These are phyloP conservation scores for Halocaridina rubra DNA, from an alignment of 2,888 invertebrate species.

Conservation along the genomic window DNA sequence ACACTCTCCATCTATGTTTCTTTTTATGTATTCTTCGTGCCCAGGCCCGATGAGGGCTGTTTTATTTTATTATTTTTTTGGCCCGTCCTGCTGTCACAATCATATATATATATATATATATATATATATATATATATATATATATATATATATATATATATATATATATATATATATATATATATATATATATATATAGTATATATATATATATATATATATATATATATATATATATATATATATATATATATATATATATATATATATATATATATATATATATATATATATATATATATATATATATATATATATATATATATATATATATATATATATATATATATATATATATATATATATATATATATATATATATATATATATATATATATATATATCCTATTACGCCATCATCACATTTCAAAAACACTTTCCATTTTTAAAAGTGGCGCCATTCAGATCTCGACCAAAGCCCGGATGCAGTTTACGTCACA, in stretches of 20 bases:
- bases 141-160: background rate
- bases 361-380: background rate
- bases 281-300: background rate
- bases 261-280: background rate
- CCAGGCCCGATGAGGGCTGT: too few species aligned
- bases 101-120: background rate
- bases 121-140: background rate
- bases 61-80: too few species aligned
- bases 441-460: too few species aligned
- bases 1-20: too few species aligned
- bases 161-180: background rate
- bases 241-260: background rate
- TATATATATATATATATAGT: background rate
- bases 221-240: background rate
- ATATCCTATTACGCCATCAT: too few species aligned
- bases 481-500: conserved; percentile 41
- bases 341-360: background rate
- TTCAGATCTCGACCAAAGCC: conserved; percentile 2
- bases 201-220: background rate
- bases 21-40: too few species aligned
- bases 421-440: too few species aligned
- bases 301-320: background rate
- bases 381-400: background rate
- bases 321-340: background rate
- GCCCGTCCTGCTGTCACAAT: too few species aligned